Evolutionary conservation across 1,140 invertebrate genomes (phyloP).

Genomic region (Solen grandis): DNA sequence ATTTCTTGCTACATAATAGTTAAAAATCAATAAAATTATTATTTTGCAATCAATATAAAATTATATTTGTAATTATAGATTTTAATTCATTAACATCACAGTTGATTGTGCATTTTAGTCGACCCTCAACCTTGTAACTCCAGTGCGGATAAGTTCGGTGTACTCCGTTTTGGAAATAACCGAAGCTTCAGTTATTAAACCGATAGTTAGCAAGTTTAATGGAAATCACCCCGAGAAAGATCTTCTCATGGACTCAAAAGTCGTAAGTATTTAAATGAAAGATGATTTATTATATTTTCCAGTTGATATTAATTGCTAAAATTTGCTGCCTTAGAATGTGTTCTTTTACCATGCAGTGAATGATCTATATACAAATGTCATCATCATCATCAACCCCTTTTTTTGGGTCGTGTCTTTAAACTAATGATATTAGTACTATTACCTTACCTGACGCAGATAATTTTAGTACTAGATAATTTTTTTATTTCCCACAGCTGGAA

Average conservation of each 20-base stretch:
- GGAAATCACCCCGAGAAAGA: slow-evolving; percentile 22
- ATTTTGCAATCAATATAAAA: too few species aligned
- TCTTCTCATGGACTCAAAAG: slow-evolving; percentile 11
- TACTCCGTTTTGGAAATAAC: slow-evolving; percentile 14
- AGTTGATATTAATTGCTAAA: background rate
- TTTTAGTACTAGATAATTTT: too few species aligned
- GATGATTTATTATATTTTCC: background rate
- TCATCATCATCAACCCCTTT: background rate
- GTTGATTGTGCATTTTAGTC: too few species aligned
- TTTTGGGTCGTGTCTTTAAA: background rate
- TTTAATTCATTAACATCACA: too few species aligned
- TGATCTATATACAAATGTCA: background rate
- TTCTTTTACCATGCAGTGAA: background rate
- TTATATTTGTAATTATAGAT: too few species aligned
- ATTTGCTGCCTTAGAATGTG: background rate
- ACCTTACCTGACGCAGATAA: slow-evolving; percentile 1
- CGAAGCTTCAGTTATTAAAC: background rate
- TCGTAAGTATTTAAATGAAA: background rate
- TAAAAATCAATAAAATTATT: too few species aligned
- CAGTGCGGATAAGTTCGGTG: slow-evolving; percentile 25
- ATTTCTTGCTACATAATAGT: too few species aligned
- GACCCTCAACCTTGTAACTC: slow-evolving; percentile 34
- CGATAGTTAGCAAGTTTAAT: slow-evolving; percentile 13
- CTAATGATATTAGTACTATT: background rate
- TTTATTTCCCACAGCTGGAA: slow-evolving; percentile 41